These are phyloP conservation scores for Plagodis dolabraria DNA, from an alignment of 2,888 invertebrate species.

Conservation along the genomic window DNA sequence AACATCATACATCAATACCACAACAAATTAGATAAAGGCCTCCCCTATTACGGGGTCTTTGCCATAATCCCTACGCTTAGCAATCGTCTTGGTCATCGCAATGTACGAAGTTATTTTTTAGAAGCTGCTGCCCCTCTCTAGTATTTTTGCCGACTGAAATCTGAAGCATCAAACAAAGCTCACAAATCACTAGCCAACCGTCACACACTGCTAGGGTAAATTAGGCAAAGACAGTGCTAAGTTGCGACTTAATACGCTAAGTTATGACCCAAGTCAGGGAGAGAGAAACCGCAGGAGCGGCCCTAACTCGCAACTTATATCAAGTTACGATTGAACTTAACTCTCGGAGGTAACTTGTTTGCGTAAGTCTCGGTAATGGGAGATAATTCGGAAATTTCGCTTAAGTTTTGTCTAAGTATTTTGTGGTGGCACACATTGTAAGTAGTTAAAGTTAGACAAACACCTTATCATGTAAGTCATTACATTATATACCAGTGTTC, in stretches of 20 bases:
- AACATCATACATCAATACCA: no score
- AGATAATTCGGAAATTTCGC: conserved; percentile 23
- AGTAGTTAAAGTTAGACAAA: no score
- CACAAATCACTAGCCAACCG: conserved; percentile 8
- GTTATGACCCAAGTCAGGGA: conserved; percentile 16
- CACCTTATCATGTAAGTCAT: no score
- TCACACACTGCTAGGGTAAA: conserved; percentile 5
- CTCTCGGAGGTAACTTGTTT: conserved; percentile 24
- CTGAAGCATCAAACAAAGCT: conserved; percentile 5
- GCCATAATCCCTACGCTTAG: no score
- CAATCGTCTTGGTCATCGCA: no score
- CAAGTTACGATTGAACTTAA: conserved; percentile 31
- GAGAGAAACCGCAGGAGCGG: conserved; percentile 22
- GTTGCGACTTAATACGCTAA: conserved; percentile 16
- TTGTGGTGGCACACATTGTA: background rate
- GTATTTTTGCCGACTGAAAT: background rate
- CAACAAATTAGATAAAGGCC: no score
- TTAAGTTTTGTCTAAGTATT: conserved; percentile 6
- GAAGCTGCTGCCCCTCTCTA: no score
- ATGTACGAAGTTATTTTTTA: no score
- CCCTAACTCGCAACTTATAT: conserved; percentile 30
- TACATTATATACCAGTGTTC: no score
- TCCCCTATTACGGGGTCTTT: no score
- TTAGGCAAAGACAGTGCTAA: conserved; percentile 11
- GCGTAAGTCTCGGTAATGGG: conserved; percentile 21